Conservation (phyloP, 2,888 invertebrate genomes). For the Fragum whitleyi region DNA sequence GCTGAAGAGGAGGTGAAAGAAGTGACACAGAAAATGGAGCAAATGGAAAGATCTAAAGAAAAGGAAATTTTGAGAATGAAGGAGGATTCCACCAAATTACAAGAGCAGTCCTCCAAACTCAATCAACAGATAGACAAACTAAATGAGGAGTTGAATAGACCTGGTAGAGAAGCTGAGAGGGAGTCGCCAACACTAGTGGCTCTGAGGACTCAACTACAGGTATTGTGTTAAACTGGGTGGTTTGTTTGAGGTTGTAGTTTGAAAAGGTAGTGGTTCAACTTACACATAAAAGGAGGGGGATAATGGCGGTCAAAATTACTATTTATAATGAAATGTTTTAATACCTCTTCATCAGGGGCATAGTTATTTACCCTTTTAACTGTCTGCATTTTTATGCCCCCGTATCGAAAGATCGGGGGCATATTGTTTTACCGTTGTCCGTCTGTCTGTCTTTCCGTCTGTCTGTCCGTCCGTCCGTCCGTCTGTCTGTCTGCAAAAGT, state of each 20-base stretch:
- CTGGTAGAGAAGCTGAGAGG: slow-evolving; percentile 14
- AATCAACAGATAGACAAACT: neutral
- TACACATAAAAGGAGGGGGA: too few species aligned
- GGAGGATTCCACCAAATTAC: slow-evolving; percentile 9
- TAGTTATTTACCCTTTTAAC: too few species aligned
- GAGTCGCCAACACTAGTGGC: slow-evolving; percentile 13
- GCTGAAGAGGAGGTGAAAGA: slow-evolving; percentile 48
- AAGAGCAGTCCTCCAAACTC: neutral
- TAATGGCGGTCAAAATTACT: too few species aligned
- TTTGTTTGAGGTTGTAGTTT: neutral
- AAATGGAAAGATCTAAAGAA: slow-evolving; percentile 8
- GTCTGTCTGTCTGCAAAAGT: too few species aligned
- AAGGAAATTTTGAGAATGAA: neutral
- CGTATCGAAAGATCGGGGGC: too few species aligned
- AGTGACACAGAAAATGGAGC: slow-evolving; percentile 30
- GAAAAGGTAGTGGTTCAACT: neutral
- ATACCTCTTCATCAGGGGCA: too few species aligned
- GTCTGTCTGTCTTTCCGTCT: too few species aligned
- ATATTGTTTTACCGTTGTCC: too few species aligned
- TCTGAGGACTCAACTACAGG: slow-evolving; percentile 52
- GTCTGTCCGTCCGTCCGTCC: too few species aligned
- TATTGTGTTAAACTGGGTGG: slow-evolving; percentile 17
- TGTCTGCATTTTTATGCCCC: too few species aligned
- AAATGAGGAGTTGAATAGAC: slow-evolving; percentile 11
- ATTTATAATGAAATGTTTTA: too few species aligned